These are phyloP conservation scores for Tupiocoris notatus DNA, from an alignment of 2,888 invertebrate species.

Conservation along the genomic window DNA sequence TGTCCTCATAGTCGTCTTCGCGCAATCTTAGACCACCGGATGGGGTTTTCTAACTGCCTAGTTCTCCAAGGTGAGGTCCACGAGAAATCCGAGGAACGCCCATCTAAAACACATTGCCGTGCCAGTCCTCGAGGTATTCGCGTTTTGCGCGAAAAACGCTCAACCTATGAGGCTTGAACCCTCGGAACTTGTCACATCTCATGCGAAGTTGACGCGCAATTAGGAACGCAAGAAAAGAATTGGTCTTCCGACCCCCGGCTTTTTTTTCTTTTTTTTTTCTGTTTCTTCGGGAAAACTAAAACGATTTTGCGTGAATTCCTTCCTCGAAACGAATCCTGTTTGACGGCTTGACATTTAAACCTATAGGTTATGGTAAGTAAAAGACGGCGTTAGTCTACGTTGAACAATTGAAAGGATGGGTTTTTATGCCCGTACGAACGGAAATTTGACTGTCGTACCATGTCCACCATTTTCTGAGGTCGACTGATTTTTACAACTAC, in stretches of 20 bases:
- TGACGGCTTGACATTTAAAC: neutral
- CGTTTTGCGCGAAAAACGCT: neutral
- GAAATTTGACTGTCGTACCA: too few relatives aligned
- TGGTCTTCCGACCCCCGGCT: too few relatives aligned
- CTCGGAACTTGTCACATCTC: neutral
- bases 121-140: neutral
- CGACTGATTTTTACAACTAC: too few relatives aligned
- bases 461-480: too few relatives aligned
- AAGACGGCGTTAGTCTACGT: too few relatives aligned
- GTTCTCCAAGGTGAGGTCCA: neutral
- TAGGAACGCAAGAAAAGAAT: neutral
- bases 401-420: too few relatives aligned
- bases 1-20: neutral
- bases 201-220: neutral
- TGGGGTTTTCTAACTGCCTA: neutral
- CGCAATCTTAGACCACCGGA: neutral
- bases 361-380: too few relatives aligned
- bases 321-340: neutral
- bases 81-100: neutral
- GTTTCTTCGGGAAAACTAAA: neutral
- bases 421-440: too few relatives aligned
- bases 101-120: neutral
- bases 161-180: neutral
- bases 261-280: too few relatives aligned
- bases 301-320: neutral